Percentiles rank a stretch among this genome's conserved stretches.
Evolutionary conservation across 2,113 vertebrate genomes (phyloP).

Genomic region (Irena cyanogastra): DNA sequence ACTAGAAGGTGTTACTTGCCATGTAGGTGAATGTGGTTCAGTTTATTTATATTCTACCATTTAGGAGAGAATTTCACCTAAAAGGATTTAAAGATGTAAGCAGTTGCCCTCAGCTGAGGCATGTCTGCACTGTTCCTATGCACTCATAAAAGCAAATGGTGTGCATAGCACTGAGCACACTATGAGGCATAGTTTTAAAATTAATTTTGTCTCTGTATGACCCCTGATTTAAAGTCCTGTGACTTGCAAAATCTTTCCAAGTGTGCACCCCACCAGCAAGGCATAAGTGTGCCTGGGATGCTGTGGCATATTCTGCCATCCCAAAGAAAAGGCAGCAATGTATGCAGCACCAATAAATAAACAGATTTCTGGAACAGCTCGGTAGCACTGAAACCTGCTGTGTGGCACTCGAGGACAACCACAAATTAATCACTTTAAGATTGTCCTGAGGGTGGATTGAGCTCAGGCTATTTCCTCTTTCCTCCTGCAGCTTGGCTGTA

Average conservation of each 20-base stretch:
- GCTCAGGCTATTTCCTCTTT: not conserved
- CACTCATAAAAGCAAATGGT: not conserved
- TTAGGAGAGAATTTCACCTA: not conserved
- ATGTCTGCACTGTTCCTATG: not conserved
- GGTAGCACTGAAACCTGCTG: not conserved
- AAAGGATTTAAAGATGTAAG: not conserved
- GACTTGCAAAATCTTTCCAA: not conserved
- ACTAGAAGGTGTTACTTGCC: not conserved
- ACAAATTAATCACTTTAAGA: not conserved
- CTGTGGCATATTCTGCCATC: not conserved
- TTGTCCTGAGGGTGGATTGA: not conserved
- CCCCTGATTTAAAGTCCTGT: not conserved
- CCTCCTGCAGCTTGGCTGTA: not conserved
- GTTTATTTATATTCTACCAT: not conserved
- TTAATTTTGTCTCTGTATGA: not conserved
- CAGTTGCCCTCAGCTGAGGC: not conserved
- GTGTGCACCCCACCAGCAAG: not conserved
- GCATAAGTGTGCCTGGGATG: not conserved
- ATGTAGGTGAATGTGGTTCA: not conserved
- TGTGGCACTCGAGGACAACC: not conserved
- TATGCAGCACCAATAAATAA: not conserved
- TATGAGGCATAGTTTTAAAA: not conserved
- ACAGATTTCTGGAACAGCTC: not conserved
- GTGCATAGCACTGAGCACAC: not conserved
- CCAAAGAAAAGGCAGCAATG: not conserved